Evolutionary conservation across 2,888 invertebrate genomes (phyloP).

Genomic region (Boloria selene): DNA sequence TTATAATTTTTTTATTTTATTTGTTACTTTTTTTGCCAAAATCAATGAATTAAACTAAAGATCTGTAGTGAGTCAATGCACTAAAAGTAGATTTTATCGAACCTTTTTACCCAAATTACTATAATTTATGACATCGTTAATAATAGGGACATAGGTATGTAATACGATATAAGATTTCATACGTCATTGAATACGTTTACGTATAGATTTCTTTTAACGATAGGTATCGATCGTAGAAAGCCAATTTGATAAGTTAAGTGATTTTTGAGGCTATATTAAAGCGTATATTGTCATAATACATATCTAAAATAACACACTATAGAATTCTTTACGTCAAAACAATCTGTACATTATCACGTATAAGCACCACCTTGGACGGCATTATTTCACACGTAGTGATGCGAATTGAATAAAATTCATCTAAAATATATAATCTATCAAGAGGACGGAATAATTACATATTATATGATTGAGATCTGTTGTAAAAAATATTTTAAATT

Average conservation of each 20-base stretch:
- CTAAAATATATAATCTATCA: conserved; percentile 24
- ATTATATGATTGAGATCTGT: conserved; percentile 9
- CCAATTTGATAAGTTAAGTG: background rate
- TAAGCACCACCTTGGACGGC: conserved; percentile 34
- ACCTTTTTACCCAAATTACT: too few relatives aligned
- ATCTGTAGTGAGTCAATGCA: too few relatives aligned
- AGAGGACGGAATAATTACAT: conserved; percentile 18
- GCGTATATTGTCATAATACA: conserved; percentile 43
- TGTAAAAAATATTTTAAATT: background rate
- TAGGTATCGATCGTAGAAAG: background rate
- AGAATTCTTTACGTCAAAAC: conserved; percentile 31
- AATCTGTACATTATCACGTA: conserved; percentile 31
- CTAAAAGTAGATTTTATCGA: too few relatives aligned
- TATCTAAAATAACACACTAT: conserved; percentile 28
- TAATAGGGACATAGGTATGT: too few relatives aligned
- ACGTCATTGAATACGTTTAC: too few relatives aligned
- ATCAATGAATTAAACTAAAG: too few relatives aligned
- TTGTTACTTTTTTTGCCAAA: too few relatives aligned
- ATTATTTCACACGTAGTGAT: conserved; percentile 15
- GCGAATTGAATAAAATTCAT: conserved; percentile 16
- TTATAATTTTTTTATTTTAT: too few relatives aligned
- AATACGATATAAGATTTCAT: too few relatives aligned
- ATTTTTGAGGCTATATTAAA: background rate
- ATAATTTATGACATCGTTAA: too few relatives aligned
- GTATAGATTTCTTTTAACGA: background rate